Percentiles rank a stretch among this genome's conserved stretches.
phyloP scores from a whole-genome alignment of 2,797 vertebrate genomes.

The Catharus ustulatus region DNA sequence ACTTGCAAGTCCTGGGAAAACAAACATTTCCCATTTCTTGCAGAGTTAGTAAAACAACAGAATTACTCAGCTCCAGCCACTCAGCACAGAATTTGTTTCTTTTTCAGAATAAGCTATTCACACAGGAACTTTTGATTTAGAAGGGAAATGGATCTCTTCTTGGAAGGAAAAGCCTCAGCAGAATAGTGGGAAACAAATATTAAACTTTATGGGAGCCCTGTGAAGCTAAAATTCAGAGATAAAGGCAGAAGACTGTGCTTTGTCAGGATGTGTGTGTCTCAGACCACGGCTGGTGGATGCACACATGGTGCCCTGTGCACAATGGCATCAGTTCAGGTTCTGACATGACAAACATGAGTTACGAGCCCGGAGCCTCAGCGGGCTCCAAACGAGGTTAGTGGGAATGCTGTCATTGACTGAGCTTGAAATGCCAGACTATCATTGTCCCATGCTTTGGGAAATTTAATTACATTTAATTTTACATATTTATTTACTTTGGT shows the following conservation, averaged over 20 bases:
- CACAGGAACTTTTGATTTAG: neutral
- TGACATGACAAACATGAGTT: constrained; percentile 58
- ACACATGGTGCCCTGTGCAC: neutral
- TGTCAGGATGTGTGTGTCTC: neutral
- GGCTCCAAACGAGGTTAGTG: constrained; percentile 50
- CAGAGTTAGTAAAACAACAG: neutral
- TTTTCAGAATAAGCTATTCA: neutral
- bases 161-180: neutral
- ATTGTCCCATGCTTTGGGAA: constrained; percentile 43
- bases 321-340: neutral
- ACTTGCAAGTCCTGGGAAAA: neutral
- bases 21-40: constrained; percentile 8
- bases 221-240: neutral
- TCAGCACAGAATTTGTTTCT: neutral
- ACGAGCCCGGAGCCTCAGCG: neutral
- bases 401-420: constrained; percentile 57
- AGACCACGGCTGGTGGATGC: rapidly evolving
- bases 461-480: constrained; percentile 67
- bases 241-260: neutral
- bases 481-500: constrained; percentile 62
- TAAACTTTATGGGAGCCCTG: neutral
- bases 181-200: neutral
- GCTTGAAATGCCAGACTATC: constrained; percentile 58
- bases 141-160: neutral
- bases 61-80: neutral